Conservation (phyloP, 2,888 invertebrate species). For the Drosophila histrio region DNA sequence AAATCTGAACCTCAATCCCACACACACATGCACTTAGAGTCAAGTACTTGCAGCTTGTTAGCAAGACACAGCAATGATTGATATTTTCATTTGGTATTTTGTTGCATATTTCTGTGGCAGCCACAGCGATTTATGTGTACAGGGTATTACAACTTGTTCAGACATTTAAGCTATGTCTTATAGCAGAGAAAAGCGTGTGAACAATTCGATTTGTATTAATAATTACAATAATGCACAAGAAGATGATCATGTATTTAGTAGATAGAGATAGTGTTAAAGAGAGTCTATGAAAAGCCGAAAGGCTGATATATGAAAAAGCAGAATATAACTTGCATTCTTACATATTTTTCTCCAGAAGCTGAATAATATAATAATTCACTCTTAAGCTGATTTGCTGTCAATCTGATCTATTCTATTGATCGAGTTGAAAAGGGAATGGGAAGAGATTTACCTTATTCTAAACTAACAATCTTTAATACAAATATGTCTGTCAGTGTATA, state of each 20-base stretch:
- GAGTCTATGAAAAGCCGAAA: no score
- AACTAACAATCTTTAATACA: neutral
- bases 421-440: no score
- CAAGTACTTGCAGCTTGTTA: conserved; percentile 54
- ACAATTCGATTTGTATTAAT: neutral
- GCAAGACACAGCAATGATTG: conserved; percentile 45
- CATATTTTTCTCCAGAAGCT: no score
- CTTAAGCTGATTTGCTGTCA: no score
- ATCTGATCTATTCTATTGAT: no score
- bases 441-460: no score
- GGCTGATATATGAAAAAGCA: no score
- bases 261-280: no score
- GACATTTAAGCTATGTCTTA: conserved; percentile 1
- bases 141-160: conserved; percentile 12
- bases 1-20: conserved; percentile 28
- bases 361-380: no score
- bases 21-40: conserved; percentile 29
- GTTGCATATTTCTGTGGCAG: conserved; percentile 34
- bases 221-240: neutral
- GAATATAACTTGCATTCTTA: no score
- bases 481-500: conserved; percentile 11
- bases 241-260: no score
- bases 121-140: conserved; percentile 11
- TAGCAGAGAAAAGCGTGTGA: conserved; percentile 27
- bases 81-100: conserved; percentile 34